These are phyloP conservation scores for Hydrozoanthus gracilis DNA, from an alignment of 92 coral and sea anemone species.

Conservation along the genomic window DNA sequence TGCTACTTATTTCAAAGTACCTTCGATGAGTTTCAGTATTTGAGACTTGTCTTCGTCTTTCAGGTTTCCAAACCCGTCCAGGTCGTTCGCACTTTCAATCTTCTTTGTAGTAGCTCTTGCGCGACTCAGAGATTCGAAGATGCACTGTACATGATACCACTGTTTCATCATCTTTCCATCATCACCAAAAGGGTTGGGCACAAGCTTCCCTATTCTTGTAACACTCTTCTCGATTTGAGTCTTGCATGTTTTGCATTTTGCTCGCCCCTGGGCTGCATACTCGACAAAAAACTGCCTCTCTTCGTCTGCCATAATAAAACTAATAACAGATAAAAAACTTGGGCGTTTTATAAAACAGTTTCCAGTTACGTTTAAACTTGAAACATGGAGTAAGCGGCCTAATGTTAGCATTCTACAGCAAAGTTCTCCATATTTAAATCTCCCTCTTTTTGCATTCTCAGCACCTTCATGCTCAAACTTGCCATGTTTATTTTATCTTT, in stretches of 20 bases:
- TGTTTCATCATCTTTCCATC: conserved; percentile 98
- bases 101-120: conserved; percentile 90
- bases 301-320: conserved; percentile 73
- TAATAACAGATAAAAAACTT: conserved; percentile 20
- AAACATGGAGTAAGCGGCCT: conserved; percentile 5
- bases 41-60: conserved; percentile 78
- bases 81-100: conserved; percentile 80
- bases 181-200: conserved; percentile 89
- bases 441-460: conserved; percentile 31
- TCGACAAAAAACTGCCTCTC: conserved; percentile 88
- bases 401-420: conserved; percentile 24
- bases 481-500: conserved; percentile 26
- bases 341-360: background rate
- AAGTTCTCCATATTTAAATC: conserved; percentile 13
- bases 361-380: background rate
- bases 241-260: conserved; percentile 96
- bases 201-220: conserved; percentile 89
- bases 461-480: conserved; percentile 42
- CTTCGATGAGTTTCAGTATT: conserved; percentile 76
- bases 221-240: conserved; percentile 88
- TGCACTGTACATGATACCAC: conserved; percentile 93
- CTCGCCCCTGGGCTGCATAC: conserved; percentile 93
- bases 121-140: conserved; percentile 83
- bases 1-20: conserved; percentile 33
- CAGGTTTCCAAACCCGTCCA: conserved; percentile 84